Evolutionary conservation across 2,888 invertebrate species (phyloP).

Genomic region (Campoplex nolae): DNA sequence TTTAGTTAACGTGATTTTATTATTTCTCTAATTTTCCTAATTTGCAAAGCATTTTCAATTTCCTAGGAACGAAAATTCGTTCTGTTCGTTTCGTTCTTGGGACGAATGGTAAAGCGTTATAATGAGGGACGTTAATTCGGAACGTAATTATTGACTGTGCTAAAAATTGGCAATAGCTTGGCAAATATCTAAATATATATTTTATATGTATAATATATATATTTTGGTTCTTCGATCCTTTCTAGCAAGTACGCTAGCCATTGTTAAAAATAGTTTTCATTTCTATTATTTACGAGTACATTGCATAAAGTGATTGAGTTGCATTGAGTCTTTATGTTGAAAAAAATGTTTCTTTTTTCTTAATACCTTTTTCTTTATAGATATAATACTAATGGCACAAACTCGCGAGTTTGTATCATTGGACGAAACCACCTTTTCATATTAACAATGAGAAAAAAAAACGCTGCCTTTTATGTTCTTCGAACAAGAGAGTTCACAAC

Average conservation of each 20-base stretch:
- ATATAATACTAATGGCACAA: slow-evolving; percentile 48
- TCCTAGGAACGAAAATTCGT: slow-evolving; percentile 25
- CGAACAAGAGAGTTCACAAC: slow-evolving; percentile 68
- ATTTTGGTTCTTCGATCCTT: slow-evolving; percentile 67
- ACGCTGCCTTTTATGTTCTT: slow-evolving; percentile 46
- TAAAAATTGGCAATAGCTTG: slow-evolving; percentile 67
- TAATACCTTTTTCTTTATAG: slow-evolving; percentile 24
- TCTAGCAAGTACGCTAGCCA: slow-evolving; percentile 64
- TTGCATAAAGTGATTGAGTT: slow-evolving; percentile 68
- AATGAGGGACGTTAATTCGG: slow-evolving; percentile 18
- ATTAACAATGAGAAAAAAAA: slow-evolving; percentile 65
- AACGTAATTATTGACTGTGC: slow-evolving; percentile 58
- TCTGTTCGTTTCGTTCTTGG: background rate
- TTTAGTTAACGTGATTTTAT: background rate
- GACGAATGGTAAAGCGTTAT: slow-evolving; percentile 7
- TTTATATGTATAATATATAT: slow-evolving; percentile 46
- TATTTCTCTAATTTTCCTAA: slow-evolving; percentile 68
- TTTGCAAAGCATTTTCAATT: slow-evolving; percentile 42
- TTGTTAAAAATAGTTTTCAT: slow-evolving; percentile 73
- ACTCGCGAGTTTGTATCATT: slow-evolving; percentile 59
- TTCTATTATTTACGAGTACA: slow-evolving; percentile 69
- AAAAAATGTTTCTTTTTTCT: slow-evolving; percentile 8
- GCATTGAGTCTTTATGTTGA: slow-evolving; percentile 58
- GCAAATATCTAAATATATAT: slow-evolving; percentile 69
- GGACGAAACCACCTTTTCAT: slow-evolving; percentile 61